These are phyloP conservation scores for Carabus problematicus DNA, from an alignment of 2,888 invertebrate species.

Conservation along the genomic window DNA sequence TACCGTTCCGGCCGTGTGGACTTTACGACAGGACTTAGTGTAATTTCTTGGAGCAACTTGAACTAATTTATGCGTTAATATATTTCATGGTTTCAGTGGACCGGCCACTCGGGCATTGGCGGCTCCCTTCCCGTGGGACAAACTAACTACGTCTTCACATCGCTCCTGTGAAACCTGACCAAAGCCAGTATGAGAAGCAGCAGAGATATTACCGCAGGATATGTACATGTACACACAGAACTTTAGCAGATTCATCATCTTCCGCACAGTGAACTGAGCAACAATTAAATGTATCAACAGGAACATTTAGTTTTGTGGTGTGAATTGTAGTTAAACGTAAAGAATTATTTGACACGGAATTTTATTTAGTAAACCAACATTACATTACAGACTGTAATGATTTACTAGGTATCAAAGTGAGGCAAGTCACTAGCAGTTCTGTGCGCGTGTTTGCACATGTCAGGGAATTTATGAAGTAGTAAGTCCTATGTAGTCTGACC, in stretches of 20 bases:
- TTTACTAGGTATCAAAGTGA: too few species aligned
- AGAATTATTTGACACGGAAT: too few species aligned
- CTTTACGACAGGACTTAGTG: constrained; percentile 53
- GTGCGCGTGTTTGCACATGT: neutral
- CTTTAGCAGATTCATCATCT: too few species aligned
- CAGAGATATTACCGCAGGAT: too few species aligned
- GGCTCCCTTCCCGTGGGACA: constrained; percentile 38
- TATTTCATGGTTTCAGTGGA: constrained; percentile 56
- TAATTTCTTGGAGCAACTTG: constrained; percentile 59
- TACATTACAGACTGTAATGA: too few species aligned
- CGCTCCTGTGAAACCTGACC: neutral
- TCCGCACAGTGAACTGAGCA: too few species aligned
- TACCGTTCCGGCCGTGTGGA: constrained; percentile 19
- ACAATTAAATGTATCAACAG: too few species aligned
- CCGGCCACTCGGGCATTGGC: constrained; percentile 50
- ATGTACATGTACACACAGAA: too few species aligned
- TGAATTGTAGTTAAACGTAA: too few species aligned
- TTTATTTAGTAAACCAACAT: too few species aligned
- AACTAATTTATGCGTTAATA: constrained; percentile 58
- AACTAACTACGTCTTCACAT: constrained; percentile 11
- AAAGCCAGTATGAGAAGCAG: neutral
- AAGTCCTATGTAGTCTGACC: neutral
- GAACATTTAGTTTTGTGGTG: too few species aligned
- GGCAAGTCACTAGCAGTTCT: neutral
- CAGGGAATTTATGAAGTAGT: constrained; percentile 5